Evolutionary conservation across 2,888 invertebrate species (phyloP), one percentile per base, ranked within the genome.

Genomic region (Chromoteleia sp.): DNA sequence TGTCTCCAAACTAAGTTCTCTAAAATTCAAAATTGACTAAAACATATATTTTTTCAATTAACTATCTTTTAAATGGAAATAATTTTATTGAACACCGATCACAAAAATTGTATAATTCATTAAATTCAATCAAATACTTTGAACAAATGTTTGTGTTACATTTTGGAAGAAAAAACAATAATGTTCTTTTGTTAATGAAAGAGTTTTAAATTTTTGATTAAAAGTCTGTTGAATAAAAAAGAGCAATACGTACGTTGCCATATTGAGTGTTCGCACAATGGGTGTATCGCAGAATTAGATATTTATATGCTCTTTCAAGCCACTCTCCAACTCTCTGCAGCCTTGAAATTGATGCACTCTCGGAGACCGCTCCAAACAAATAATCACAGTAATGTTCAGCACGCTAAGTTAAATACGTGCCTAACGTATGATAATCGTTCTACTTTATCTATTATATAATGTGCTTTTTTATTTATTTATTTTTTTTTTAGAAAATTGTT

Each of bases 301-400:
- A 48, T 19, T 33, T 63, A 48, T 63, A 33, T 63, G 48, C 48
- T 25, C 30, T 17, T 29, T 15, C 7, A 12, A 52, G 65, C 65
- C 65, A 65, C 65, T 65, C 65, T 52, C 50, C 14, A 25, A 21
- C 39, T 25, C n/a, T 25, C 8, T 15, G 25, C 3, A 65, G 6
- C 65, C 50, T 65, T 65, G 63, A 50, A 36, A 14, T 8, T 15
- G 2, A 41, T 41, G 41, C 43, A 25, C 30, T 59, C 21, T 15
- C 29, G 14, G 15, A 25, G n/a, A 63, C 17, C 4, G 25, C 21
- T 41, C n/a, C 39, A 17, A 36, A 39, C 15, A 29, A 50, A 50
- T 17, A 56, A 68, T 56, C 56, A 25, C 25, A 29, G 21, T 45
- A 19, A n/a, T 21, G 12, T 15, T 30, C 3, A 14, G 29, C 2